A percentile compares a stretch with the other conserved stretches of the same genome.
These are phyloP conservation scores for Eubasilissa regina DNA, from an alignment of 1,140 invertebrate genomes.

Conservation along the genomic window DNA sequence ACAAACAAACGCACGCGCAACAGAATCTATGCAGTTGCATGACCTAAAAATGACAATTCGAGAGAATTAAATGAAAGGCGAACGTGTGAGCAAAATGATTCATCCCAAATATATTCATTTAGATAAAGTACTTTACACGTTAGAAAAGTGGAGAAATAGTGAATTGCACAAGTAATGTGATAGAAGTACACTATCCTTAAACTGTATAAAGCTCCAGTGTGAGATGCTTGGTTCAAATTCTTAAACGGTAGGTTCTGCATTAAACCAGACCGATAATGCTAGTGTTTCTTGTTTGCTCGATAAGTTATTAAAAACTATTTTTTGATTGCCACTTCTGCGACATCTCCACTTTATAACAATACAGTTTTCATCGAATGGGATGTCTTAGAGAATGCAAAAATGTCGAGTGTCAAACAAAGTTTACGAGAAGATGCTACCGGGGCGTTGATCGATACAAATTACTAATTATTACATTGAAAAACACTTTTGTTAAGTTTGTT, in stretches of 20 bases:
- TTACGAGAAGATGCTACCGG: slow-evolving; percentile 27
- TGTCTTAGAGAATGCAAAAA: not conserved
- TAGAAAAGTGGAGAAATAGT: slow-evolving; percentile 39
- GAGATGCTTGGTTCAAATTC: not conserved
- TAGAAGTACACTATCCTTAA: not conserved
- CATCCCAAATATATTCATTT: slow-evolving; percentile 27
- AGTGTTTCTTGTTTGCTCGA: slow-evolving; percentile 31
- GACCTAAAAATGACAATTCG: slow-evolving; percentile 54
- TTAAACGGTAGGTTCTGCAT: slow-evolving; percentile 7
- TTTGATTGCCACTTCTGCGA: not conserved
- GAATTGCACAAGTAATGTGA: not conserved
- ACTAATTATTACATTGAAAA: not conserved
- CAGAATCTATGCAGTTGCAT: slow-evolving; percentile 42
- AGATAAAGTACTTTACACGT: slow-evolving; percentile 28
- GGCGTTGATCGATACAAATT: slow-evolving; percentile 28
- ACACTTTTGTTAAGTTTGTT: not conserved
- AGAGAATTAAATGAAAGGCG: slow-evolving; percentile 41
- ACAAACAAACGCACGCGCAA: slow-evolving; percentile 52
- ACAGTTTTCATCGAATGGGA: not conserved
- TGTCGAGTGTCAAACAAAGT: slow-evolving; percentile 12
- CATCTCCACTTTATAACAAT: not conserved
- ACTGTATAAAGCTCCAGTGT: slow-evolving; percentile 10
- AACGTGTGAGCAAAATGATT: slow-evolving; percentile 40
- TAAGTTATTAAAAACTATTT: slow-evolving; percentile 14
- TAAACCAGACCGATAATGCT: slow-evolving; percentile 6